Base-by-base conservation (phyloP, 2,113 vertebrate species). In the Archocentrus centrarchus region DNA sequence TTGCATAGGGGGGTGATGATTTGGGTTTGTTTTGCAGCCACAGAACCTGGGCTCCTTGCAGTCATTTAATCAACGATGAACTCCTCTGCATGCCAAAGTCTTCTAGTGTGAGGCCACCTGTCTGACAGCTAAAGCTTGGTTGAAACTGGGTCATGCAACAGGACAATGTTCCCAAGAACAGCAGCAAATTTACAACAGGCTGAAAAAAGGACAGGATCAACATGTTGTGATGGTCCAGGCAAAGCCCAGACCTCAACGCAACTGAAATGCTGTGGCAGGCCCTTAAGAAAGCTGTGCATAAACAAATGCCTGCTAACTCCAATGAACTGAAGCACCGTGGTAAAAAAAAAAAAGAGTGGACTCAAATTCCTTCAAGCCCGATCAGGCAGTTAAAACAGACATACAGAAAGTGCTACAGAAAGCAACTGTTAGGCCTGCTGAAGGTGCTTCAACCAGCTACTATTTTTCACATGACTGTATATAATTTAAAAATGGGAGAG, bases 261-360 rank as follows among this genome's bases (percentile, higher is more conserved):
- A 70, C 10, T 70, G 44, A 50, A 20, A 70, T 20, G 17, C 44
- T 70, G 66, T 70, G 66, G 10, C 41, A 4, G 64, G 15, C 50
- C 66, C 66, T 70, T 70, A 20, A 70, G 44, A 70, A 41, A 70
- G 44, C 66, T 50, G 64, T 50, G 64, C 64, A 70, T 50, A 70
- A 70, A 24, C 15, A 2, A 68, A 68, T 30, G 47, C 22, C 64
- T 50, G 41, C 47, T 47, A 47, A 50, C 64, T 18, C 30, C 9
- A 70, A 11, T 41, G 39, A 41, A 44, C 24, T 30, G 64, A 70
- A 50, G 64, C 0, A 10, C 47, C 24, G 24, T 15, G 50, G 64
- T 11, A 15, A 70, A 70, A 27, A 27, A 24, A 24, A 27, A 27
- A 22, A 70, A 30, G 64, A 70, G 41, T 50, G 24, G 64, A 24